Conservation (phyloP, 1,140 invertebrate species). For the Platyura marginata region DNA sequence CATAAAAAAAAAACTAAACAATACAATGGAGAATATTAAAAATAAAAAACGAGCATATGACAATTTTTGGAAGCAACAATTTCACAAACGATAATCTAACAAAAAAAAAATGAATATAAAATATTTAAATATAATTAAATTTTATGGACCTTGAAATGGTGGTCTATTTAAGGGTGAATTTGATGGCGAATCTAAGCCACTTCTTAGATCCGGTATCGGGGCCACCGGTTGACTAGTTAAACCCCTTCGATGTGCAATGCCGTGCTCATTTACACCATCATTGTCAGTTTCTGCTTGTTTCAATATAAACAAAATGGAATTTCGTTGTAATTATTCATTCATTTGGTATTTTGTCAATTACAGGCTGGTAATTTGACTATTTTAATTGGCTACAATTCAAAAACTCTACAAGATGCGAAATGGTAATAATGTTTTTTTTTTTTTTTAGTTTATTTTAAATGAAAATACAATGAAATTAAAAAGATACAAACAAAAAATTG, state of each 20-base stretch:
- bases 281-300: no score
- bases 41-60: not conserved
- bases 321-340: no score
- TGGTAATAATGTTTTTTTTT: no score
- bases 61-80: not conserved
- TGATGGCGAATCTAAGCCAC: conserved; percentile 42
- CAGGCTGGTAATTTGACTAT: no score
- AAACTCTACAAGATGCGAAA: no score
- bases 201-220: conserved; percentile 70
- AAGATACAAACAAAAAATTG: no score
- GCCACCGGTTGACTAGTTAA: conserved; percentile 50
- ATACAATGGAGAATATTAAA: not conserved
- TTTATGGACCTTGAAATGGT: conserved; percentile 23
- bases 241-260: conserved; percentile 64
- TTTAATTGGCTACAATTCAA: no score
- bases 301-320: no score
- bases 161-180: conserved; percentile 18
- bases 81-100: not conserved
- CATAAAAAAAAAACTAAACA: not conserved
- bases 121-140: not conserved
- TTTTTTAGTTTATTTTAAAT: no score
- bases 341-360: no score
- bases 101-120: not conserved
- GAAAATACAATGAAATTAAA: no score
- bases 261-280: conserved; percentile 53